Evolutionary conservation across 2,888 invertebrate species (phyloP).

Genomic region (Autographa pulchrina): DNA sequence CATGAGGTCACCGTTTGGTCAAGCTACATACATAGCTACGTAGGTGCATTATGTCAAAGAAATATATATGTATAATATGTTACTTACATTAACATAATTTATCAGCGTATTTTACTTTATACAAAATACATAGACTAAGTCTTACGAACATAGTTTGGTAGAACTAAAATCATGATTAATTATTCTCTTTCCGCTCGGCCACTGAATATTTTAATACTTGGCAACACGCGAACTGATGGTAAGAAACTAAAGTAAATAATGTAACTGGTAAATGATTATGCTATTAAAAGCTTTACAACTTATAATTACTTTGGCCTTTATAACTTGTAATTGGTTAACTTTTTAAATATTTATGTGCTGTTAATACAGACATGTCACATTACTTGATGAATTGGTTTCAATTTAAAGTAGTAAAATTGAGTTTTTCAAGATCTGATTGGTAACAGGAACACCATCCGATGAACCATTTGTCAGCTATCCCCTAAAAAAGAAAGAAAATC

Average conservation of each 20-base stretch:
- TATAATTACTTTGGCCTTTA: neutral
- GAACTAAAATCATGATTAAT: constrained; percentile 16
- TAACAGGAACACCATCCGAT: too few relatives aligned
- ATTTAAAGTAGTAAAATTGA: neutral
- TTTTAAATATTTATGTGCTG: neutral
- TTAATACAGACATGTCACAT: neutral
- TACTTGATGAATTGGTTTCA: neutral
- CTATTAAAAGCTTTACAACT: neutral
- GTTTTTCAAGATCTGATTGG: neutral
- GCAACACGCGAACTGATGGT: constrained; percentile 3
- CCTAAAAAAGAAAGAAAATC: too few relatives aligned
- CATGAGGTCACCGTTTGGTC: too few relatives aligned
- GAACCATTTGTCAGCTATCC: too few relatives aligned
- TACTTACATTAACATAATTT: too few relatives aligned
- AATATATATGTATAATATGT: too few relatives aligned
- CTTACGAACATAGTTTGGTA: neutral
- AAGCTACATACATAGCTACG: too few relatives aligned
- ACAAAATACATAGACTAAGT: neutral
- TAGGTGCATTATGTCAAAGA: too few relatives aligned
- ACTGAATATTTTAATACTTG: constrained; percentile 21
- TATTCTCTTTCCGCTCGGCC: constrained; percentile 12
- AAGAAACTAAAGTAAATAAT: constrained; percentile 6
- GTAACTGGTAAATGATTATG: constrained; percentile 1
- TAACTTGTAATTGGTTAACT: neutral
- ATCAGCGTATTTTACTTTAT: neutral